Conservation (phyloP, 2,797 vertebrate genomes). For the Cephalopachus bancanus region DNA sequence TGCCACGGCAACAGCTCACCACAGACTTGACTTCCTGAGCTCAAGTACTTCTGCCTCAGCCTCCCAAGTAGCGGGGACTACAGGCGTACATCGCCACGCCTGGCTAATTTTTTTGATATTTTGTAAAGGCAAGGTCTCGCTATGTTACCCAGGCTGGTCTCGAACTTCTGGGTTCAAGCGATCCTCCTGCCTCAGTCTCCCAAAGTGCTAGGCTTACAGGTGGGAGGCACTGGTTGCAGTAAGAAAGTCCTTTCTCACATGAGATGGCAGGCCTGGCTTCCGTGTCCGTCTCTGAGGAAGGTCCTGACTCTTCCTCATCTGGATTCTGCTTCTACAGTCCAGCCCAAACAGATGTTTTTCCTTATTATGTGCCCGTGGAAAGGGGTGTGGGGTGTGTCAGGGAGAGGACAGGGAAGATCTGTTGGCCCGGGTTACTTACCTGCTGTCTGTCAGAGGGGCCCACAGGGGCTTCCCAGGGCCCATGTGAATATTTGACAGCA, state of each 20-base stretch:
- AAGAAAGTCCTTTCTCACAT: not conserved
- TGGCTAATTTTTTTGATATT: no score
- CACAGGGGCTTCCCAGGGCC: no score
- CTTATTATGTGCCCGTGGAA: not conserved
- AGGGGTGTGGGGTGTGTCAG: not conserved
- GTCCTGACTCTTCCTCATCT: not conserved
- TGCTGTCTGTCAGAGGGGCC: not conserved
- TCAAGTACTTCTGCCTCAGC: no score
- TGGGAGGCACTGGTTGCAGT: not conserved
- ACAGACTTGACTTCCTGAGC: no score
- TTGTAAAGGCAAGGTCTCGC: no score
- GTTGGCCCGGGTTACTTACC: not conserved
- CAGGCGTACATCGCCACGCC: no score
- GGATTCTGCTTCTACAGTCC: not conserved
- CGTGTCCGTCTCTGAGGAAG: not conserved
- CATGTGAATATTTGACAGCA: not conserved
- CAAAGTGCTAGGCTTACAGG: no score
- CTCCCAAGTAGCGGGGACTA: no score
- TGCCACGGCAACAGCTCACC: no score
- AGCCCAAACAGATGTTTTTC: not conserved
- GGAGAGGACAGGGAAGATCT: not conserved
- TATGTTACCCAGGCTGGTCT: no score
- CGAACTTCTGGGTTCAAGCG: no score
- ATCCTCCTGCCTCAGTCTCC: no score
- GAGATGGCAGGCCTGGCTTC: not conserved